These are phyloP conservation scores for Vombatus ursinus DNA, from an alignment of 2,113 vertebrate species.

Conservation along the genomic window DNA sequence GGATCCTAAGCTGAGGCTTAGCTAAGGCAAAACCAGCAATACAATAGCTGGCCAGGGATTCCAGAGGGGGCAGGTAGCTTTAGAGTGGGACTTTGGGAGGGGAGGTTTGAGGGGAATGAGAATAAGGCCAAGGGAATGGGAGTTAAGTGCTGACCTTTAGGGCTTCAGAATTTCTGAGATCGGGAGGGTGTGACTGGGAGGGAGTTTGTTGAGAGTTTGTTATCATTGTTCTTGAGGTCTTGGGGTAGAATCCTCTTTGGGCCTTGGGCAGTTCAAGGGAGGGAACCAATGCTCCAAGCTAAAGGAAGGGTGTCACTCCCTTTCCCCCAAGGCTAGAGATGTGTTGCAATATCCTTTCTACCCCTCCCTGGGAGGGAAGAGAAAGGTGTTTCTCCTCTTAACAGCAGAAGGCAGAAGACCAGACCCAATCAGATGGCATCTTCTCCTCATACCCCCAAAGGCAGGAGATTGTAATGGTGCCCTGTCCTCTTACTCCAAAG, in stretches of 20 bases:
- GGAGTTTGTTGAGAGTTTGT: background rate
- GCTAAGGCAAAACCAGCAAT: too few species aligned
- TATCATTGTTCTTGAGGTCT: background rate
- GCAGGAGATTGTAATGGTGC: too few species aligned
- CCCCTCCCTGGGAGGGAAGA: too few species aligned
- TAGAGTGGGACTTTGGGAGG: background rate
- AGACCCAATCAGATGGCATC: too few species aligned
- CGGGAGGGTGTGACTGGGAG: too few species aligned
- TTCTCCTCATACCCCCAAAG: too few species aligned
- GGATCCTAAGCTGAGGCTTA: too few species aligned
- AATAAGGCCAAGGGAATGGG: background rate
- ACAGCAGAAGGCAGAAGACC: too few species aligned
- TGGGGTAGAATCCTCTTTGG: background rate
- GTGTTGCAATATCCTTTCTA: rapidly evolving
- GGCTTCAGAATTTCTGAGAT: background rate
- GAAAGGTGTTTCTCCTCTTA: too few species aligned
- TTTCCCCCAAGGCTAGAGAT: background rate
- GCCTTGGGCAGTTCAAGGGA: background rate
- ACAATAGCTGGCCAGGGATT: too few species aligned
- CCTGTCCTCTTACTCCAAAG: too few species aligned
- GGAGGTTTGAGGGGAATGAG: background rate
- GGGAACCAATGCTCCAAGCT: background rate
- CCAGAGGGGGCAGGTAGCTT: background rate
- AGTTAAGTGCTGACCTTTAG: background rate
- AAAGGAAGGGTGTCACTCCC: background rate